phyloP scores from a whole-genome alignment of 2,888 invertebrate genomes.

The Meandrusa payeni region DNA sequence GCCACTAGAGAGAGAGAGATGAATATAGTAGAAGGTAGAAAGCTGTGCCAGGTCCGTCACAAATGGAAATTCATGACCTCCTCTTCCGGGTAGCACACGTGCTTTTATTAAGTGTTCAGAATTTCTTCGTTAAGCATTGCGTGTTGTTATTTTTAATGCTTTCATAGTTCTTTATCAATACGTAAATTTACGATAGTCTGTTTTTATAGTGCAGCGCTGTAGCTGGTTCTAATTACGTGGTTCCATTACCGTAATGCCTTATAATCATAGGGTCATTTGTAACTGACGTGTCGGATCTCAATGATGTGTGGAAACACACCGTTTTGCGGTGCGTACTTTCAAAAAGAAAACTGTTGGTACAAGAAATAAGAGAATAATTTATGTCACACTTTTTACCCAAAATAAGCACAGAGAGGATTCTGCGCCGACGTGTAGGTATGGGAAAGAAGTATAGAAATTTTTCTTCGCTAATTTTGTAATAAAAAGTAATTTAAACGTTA shows the following conservation, averaged over 20 bases:
- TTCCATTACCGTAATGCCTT: conserved; percentile 69
- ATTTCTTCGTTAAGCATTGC: no score
- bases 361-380: conserved; percentile 26
- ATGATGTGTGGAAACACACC: conserved; percentile 74
- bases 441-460: conserved; percentile 2
- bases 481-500: no score
- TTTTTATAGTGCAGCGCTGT: conserved; percentile 44
- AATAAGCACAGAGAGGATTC: no score
- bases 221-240: conserved; percentile 66
- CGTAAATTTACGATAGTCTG: conserved; percentile 17
- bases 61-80: no score
- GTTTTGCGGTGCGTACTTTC: conserved; percentile 65
- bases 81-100: no score
- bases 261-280: conserved; percentile 72
- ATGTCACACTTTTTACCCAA: no score
- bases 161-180: conserved; percentile 13
- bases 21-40: no score
- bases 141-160: not conserved
- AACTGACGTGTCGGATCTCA: conserved; percentile 60
- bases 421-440: no score
- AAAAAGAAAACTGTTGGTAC: conserved; percentile 36
- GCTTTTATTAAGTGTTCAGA: no score
- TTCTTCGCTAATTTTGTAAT: conserved; percentile 21
- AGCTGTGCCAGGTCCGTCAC: no score
- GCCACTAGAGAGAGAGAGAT: no score